Evolutionary conservation across 2,113 vertebrate species (phyloP).

Genomic region (Phylloscopus whistleri): DNA sequence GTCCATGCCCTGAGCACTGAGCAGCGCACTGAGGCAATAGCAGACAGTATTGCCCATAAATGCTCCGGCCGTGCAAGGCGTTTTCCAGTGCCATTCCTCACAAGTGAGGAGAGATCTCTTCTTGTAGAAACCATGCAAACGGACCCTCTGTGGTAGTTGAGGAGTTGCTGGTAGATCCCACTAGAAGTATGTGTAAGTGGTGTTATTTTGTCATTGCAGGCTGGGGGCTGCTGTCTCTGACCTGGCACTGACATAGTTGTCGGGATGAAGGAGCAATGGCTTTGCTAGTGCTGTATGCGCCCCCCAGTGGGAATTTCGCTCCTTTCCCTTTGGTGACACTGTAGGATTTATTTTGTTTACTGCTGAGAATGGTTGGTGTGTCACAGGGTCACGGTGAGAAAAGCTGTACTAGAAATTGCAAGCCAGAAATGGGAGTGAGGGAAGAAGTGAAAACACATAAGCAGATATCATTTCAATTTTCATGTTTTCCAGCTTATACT

Average conservation of each 20-base stretch:
- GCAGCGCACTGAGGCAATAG: not conserved
- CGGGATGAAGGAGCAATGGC: not conserved
- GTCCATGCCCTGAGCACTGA: not conserved
- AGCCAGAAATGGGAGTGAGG: not conserved
- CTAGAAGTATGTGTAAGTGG: not conserved
- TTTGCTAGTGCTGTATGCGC: constrained; percentile 54
- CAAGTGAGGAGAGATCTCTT: not conserved
- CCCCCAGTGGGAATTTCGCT: constrained; percentile 50
- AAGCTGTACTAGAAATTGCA: not conserved
- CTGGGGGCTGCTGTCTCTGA: not conserved
- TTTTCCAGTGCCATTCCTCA: not conserved
- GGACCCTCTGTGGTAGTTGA: not conserved
- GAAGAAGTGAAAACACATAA: not conserved
- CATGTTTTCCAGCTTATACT: not conserved
- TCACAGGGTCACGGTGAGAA: not conserved
- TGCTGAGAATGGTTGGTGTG: not conserved
- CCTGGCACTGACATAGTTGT: not conserved
- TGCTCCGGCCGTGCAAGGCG: accelerated
- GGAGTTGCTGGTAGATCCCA: not conserved
- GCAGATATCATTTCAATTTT: not conserved
- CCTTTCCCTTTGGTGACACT: not conserved
- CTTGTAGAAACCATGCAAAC: not conserved
- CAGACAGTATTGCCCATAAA: not conserved
- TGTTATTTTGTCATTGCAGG: not conserved
- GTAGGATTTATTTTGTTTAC: not conserved